Evolutionary conservation across 2,797 vertebrate species (phyloP).

Genomic region (Staurois parvus): DNA sequence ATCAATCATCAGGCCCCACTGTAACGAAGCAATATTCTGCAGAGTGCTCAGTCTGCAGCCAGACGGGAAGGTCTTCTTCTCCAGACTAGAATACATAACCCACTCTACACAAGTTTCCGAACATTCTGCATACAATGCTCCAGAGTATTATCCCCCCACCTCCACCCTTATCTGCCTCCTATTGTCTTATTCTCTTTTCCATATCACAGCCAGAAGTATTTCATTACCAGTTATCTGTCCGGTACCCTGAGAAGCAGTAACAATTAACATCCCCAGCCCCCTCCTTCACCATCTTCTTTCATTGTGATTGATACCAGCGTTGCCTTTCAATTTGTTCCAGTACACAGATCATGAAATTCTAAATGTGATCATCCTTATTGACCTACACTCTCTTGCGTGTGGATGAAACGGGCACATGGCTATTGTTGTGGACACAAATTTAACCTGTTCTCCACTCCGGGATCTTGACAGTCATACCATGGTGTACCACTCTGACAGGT

Average conservation of each 20-base stretch:
- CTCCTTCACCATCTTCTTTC: constrained; percentile 77
- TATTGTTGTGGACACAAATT: constrained; percentile 81
- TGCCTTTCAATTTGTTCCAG: constrained; percentile 99
- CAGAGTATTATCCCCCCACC: constrained; percentile 65
- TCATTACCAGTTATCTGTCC: constrained; percentile 93
- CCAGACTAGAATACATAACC: constrained; percentile 18
- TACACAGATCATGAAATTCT: constrained; percentile 96
- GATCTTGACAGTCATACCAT: not conserved
- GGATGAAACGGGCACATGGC: constrained; percentile 86
- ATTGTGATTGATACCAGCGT: constrained; percentile 97
- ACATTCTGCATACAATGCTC: constrained; percentile 64
- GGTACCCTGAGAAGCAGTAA: constrained; percentile 88
- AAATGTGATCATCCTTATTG: constrained; percentile 93
- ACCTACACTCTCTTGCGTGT: constrained; percentile 86
- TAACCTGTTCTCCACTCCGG: constrained; percentile 18
- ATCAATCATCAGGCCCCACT: constrained; percentile 11
- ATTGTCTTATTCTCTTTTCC: constrained; percentile 82
- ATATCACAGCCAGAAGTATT: constrained; percentile 88
- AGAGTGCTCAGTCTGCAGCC: constrained; percentile 29
- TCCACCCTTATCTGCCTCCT: constrained; percentile 75
- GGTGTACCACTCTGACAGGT: not conserved
- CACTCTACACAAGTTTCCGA: constrained; percentile 2
- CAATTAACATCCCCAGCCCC: constrained; percentile 84
- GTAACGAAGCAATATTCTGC: constrained; percentile 40
- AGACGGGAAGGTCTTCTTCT: not conserved